Evolutionary conservation across 2,797 vertebrate species (phyloP).

Genomic region (Carapus acus): DNA sequence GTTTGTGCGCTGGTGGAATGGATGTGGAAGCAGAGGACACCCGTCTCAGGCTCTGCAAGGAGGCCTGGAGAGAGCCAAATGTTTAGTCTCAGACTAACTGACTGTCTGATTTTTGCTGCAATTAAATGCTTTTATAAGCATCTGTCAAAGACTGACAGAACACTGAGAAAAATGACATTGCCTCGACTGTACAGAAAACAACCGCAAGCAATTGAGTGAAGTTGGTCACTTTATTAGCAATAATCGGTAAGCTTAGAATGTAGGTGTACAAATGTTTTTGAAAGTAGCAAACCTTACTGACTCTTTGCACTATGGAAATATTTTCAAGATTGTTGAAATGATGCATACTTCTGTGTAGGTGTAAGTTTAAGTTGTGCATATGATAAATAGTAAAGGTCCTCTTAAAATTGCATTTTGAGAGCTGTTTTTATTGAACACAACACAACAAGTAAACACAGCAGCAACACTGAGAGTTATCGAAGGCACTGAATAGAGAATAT

Average conservation of each 20-base stretch:
- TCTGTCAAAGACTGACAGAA: background rate
- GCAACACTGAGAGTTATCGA: too few species aligned
- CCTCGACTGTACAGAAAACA: background rate
- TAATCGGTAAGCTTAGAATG: background rate
- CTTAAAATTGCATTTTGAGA: too few species aligned
- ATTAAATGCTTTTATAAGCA: background rate
- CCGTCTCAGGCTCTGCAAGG: too few species aligned
- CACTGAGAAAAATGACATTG: background rate
- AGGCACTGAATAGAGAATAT: too few species aligned
- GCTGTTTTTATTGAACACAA: too few species aligned
- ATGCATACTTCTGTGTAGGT: background rate
- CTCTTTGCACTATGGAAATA: slow-evolving; percentile 21
- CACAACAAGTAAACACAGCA: too few species aligned
- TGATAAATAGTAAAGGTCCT: too few species aligned
- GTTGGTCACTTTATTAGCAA: slow-evolving; percentile 5
- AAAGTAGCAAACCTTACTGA: slow-evolving; percentile 1
- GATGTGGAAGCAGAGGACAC: too few species aligned
- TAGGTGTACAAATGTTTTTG: background rate
- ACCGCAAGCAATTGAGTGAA: slow-evolving; percentile 13
- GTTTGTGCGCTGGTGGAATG: background rate
- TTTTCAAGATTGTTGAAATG: too few species aligned
- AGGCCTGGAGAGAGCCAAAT: too few species aligned
- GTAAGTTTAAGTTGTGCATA: background rate
- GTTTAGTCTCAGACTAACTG: background rate
- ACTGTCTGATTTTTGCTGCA: background rate